A percentile compares a stretch with the other conserved stretches of the same genome.
These are phyloP conservation scores for Rotaria socialis DNA, from an alignment of 2,888 invertebrate species.

Conservation along the genomic window DNA sequence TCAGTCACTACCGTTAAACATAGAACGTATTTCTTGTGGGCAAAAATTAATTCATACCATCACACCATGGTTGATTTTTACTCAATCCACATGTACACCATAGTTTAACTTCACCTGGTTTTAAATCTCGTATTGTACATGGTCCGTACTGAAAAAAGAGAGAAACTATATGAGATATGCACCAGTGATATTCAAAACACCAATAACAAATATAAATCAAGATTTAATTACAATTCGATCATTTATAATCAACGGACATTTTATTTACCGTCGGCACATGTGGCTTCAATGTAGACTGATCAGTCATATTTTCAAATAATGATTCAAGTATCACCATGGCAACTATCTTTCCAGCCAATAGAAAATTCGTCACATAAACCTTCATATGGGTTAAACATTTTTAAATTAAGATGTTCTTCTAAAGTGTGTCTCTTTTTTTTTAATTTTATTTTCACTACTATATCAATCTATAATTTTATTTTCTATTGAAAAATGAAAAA, in stretches of 20 bases:
- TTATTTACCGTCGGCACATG: neutral
- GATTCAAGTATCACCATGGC: neutral
- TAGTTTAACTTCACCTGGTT: constrained; percentile 50
- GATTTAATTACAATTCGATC: too few species aligned
- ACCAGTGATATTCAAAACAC: too few species aligned
- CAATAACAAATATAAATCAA: too few species aligned
- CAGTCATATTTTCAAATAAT: neutral
- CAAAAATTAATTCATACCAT: constrained; percentile 45
- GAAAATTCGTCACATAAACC: neutral
- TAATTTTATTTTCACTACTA: too few species aligned
- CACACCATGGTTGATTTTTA: constrained; percentile 50
- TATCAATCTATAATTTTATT: too few species aligned
- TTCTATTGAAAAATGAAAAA: too few species aligned
- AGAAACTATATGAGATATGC: neutral
- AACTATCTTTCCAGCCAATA: neutral
- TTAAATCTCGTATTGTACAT: constrained; percentile 49
- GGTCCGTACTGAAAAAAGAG: constrained; percentile 52
- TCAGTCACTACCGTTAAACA: too few species aligned
- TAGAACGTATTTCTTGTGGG: too few species aligned
- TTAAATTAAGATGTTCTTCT: too few species aligned
- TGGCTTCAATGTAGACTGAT: neutral
- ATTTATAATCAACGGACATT: neutral
- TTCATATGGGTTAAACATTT: neutral
- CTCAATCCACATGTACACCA: constrained; percentile 50
- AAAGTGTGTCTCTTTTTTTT: too few species aligned